Evolutionary conservation across 2,113 vertebrate species (phyloP).

Genomic region (Calidris pugnax): DNA sequence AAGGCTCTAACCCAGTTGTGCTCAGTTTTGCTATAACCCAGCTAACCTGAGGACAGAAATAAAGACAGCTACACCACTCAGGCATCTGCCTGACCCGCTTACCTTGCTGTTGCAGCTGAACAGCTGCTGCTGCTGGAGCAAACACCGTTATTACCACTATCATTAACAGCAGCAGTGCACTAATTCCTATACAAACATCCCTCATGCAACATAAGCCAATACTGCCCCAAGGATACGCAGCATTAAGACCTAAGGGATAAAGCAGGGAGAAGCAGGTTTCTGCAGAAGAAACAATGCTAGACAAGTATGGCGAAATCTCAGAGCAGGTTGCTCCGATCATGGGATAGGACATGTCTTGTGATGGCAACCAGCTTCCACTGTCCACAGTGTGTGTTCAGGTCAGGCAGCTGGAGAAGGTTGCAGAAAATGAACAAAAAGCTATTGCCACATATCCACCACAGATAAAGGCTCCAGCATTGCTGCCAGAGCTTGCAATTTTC

Average conservation of each 20-base stretch:
- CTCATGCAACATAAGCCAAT: neutral
- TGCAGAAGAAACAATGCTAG: neutral
- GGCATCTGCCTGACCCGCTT: neutral
- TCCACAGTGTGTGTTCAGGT: accelerated
- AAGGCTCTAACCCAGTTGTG: too few species aligned
- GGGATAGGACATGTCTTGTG: neutral
- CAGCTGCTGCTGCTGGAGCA: neutral
- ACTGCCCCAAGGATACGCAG: neutral
- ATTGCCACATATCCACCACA: neutral
- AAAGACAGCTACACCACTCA: neutral
- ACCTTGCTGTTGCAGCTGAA: neutral
- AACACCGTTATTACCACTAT: neutral
- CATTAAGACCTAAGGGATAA: neutral
- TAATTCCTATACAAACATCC: neutral
- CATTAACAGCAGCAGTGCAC: neutral
- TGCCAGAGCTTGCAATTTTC: neutral
- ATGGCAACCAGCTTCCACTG: neutral
- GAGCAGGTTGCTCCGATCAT: neutral
- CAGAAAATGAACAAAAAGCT: neutral
- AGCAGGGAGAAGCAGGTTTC: neutral
- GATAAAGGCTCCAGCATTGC: neutral
- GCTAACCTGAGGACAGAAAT: neutral
- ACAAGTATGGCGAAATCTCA: neutral
- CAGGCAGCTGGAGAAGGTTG: neutral
- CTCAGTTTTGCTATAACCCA: neutral